Evolutionary conservation across 2,797 vertebrate species (phyloP), one percentile per base, ranked within the genome.

Genomic region (Cyprinodon diabolis): DNA sequence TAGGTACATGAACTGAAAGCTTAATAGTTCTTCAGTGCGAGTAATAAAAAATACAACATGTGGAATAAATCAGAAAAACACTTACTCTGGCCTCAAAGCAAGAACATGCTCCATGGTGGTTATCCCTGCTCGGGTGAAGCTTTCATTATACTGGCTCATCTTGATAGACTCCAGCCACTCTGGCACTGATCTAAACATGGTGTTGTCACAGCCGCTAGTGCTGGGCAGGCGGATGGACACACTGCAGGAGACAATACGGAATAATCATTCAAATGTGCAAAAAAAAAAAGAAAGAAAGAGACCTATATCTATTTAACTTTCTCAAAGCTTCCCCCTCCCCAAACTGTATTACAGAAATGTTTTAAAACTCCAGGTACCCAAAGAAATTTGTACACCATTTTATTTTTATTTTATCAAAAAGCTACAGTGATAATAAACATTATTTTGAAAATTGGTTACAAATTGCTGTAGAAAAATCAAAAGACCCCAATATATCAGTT

Each of bases 91-190:
- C 89, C 94, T 97, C 94, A 99, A 95, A 93, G 96, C 93, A 52
- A 96, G 94, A 93, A 98, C 96, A 87, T 98, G 97, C 91, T 99
- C 97, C 68, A 99, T 96, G 91, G 90, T 94, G 1, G 94, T 96
- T 93, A 98, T 95, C 69, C 96, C 97, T 0, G 97, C 96, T 0
- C 95, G 92, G 75, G 93, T 81, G 71, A 99, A 99, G 91, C 96
- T 95, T 54, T 99, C 96, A 0, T 92, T 95, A 92, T 99, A 99
- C 86, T 99, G 97, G 60, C 94, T 95, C 98, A 99, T 98, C 82
- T 96, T 96, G 92, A 99, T 98, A 87, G 97, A 99, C 70, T 98
- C 97, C 77, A 99, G 93, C 98, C 98, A 99, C 90, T 98, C 98
- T 0, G 96, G 86, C 74, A 98, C 97, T 0, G 96, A 96, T 77